A percentile compares a stretch with the other conserved stretches of the same genome.
These are phyloP conservation scores for Nycteola revayana DNA, from an alignment of 2,888 invertebrate genomes.

Conservation along the genomic window DNA sequence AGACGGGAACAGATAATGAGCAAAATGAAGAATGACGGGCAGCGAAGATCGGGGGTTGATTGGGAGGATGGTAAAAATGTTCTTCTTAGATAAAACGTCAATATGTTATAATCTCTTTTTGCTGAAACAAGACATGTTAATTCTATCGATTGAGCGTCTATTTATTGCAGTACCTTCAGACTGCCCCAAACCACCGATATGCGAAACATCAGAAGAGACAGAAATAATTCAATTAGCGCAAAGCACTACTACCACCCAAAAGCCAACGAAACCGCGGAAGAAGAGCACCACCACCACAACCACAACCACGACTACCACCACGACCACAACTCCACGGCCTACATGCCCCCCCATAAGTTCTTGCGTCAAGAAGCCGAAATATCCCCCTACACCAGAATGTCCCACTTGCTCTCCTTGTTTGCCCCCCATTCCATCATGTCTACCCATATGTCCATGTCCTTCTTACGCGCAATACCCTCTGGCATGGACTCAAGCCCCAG, in stretches of 20 bases:
- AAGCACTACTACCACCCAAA: neutral
- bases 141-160: no score
- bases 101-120: no score
- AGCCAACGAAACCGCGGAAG: slow-evolving; percentile 15
- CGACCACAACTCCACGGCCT: slow-evolving; percentile 15
- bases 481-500: neutral
- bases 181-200: no score
- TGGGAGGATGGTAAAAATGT: no score
- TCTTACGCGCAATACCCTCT: no score
- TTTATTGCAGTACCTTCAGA: no score
- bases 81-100: no score
- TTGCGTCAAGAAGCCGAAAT: slow-evolving; percentile 16
- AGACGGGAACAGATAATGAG: slow-evolving; percentile 34
- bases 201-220: no score
- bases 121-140: no score
- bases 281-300: slow-evolving; percentile 2
- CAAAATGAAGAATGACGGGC: neutral
- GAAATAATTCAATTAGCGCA: no score
- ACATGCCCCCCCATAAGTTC: slow-evolving; percentile 21
- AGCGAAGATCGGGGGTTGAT: no score
- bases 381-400: neutral
- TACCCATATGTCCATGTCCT: no score
- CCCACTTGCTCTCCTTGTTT: slow-evolving; percentile 2
- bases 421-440: slow-evolving; percentile 7
- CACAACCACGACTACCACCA: slow-evolving; percentile 12